Conservation (phyloP, 1,140 invertebrate species). For the Limonius californicus region DNA sequence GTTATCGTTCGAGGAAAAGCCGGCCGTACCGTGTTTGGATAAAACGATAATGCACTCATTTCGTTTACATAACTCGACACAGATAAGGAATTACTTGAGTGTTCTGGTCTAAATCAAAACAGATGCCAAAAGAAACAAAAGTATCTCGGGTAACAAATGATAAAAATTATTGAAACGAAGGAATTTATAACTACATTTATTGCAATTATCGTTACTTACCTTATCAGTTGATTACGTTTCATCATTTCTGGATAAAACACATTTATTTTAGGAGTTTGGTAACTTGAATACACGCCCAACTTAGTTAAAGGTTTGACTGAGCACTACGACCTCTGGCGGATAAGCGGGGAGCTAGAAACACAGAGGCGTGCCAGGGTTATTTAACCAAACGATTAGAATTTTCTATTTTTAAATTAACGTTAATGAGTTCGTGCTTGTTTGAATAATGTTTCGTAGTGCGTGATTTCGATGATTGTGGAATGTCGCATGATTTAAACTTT, state of each 20-base stretch:
- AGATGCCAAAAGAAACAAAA: slow-evolving; percentile 22
- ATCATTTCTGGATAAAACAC: slow-evolving; percentile 27
- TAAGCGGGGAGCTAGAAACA: not conserved
- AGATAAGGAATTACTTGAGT: not conserved
- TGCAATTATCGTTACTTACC: slow-evolving; percentile 3
- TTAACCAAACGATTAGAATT: not conserved
- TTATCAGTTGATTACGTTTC: slow-evolving; percentile 9
- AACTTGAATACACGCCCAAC: slow-evolving; percentile 29
- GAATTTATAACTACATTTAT: slow-evolving; percentile 7
- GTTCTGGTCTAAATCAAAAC: slow-evolving; percentile 17
- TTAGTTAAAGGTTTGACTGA: slow-evolving; percentile 28
- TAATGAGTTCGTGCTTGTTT: no score
- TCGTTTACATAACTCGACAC: not conserved
- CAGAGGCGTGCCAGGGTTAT: slow-evolving; percentile 5
- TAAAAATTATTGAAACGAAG: slow-evolving; percentile 13
- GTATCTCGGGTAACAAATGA: not conserved
- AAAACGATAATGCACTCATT: not conserved
- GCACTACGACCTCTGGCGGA: slow-evolving; percentile 1
- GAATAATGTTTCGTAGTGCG: no score
- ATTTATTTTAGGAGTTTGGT: slow-evolving; percentile 25
- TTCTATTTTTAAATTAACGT: not conserved
- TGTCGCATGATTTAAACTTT: no score
- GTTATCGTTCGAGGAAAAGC: not conserved
- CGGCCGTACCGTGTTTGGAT: not conserved
- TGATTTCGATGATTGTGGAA: no score